These are phyloP conservation scores for Phymatocera aterrima DNA, from an alignment of 2,888 invertebrate genomes.

Conservation along the genomic window DNA sequence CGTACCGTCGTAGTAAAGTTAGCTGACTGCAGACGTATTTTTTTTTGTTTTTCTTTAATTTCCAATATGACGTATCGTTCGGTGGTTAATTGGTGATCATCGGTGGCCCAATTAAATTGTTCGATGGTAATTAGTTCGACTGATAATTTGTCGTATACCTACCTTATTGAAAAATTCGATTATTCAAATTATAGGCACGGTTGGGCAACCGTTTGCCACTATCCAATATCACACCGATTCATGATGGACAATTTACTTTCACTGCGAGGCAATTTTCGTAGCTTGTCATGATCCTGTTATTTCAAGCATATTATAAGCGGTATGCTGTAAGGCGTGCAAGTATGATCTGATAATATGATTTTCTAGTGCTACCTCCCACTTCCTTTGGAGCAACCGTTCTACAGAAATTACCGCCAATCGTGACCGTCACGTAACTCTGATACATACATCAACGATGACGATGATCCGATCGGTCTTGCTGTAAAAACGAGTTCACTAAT, in stretches of 20 bases:
- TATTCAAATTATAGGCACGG: neutral
- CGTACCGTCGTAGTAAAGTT: too few species aligned
- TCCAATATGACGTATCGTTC: too few species aligned
- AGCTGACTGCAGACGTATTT: too few species aligned
- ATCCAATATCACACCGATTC: neutral
- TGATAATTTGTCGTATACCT: too few species aligned
- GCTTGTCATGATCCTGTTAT: constrained; percentile 38
- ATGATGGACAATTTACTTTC: constrained; percentile 6
- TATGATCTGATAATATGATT: constrained; percentile 43
- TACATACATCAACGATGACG: neutral
- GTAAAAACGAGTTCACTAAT: neutral
- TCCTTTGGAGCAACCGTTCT: neutral
- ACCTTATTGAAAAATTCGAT: neutral
- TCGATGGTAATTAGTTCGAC: too few species aligned
- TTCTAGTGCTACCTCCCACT: constrained; percentile 39
- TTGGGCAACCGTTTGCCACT: neutral
- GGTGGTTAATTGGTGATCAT: too few species aligned
- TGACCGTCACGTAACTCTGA: constrained; percentile 20
- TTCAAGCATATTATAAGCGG: constrained; percentile 41
- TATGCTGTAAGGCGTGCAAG: constrained; percentile 29
- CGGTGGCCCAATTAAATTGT: too few species aligned
- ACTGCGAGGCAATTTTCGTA: constrained; percentile 29
- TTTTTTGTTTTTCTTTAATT: too few species aligned
- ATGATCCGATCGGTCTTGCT: neutral
- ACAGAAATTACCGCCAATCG: neutral